These are phyloP conservation scores for Falco punctatus DNA, from an alignment of 2,113 vertebrate species.

Conservation along the genomic window DNA sequence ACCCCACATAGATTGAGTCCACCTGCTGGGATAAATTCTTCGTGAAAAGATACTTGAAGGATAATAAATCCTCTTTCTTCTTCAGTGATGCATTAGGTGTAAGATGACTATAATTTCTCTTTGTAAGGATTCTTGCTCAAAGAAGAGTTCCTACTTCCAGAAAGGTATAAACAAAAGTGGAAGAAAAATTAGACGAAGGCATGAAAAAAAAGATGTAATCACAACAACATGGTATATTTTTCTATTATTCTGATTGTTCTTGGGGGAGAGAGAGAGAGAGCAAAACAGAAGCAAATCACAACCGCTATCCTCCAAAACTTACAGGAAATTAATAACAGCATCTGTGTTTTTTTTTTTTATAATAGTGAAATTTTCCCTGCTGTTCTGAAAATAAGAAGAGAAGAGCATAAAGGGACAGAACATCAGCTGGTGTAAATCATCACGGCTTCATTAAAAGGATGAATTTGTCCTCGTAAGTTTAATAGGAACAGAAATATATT, in stretches of 20 bases:
- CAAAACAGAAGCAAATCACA: conserved; percentile 48
- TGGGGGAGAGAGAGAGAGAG: conserved; percentile 17
- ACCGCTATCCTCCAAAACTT: conserved; percentile 41
- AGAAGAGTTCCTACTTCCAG: conserved; percentile 56
- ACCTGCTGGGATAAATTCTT: conserved; percentile 73
- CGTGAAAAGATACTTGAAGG: conserved; percentile 59
- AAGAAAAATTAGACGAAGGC: conserved; percentile 49
- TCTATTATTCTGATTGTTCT: conserved; percentile 67
- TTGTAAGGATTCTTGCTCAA: conserved; percentile 62
- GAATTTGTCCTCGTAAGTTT: background rate
- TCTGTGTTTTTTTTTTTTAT: conserved; percentile 47
- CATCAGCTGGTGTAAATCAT: conserved; percentile 28
- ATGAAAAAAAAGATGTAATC: conserved; percentile 42
- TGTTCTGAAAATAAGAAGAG: conserved; percentile 57
- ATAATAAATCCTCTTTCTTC: conserved; percentile 76
- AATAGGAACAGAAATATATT: background rate
- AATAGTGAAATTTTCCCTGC: conserved; percentile 63
- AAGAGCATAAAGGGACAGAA: conserved; percentile 45
- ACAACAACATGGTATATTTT: conserved; percentile 55
- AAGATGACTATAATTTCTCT: conserved; percentile 77
- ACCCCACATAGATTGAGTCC: conserved; percentile 42
- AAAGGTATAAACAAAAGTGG: conserved; percentile 21
- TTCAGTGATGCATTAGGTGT: conserved; percentile 65
- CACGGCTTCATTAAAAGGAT: background rate
- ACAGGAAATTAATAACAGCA: conserved; percentile 69